Evolutionary conservation across 2,888 invertebrate species (phyloP), one percentile per base, ranked within the genome.

Genomic region (Epinotia demarniana): DNA sequence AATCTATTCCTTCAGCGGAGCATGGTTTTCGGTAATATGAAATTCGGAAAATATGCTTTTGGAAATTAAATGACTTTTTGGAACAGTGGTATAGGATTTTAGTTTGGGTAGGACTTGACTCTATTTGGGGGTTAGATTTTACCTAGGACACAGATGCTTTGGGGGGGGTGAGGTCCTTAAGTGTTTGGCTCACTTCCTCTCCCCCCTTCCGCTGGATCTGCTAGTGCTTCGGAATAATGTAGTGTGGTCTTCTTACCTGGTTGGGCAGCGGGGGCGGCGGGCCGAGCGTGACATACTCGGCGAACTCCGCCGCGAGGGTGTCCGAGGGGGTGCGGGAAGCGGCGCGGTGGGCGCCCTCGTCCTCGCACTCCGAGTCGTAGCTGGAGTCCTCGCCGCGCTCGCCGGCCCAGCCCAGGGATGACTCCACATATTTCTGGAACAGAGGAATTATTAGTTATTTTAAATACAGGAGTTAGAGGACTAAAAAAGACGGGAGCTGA

Each of bases 321-420:
- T 98, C 98, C 69, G 97, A 97, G 39, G 96, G 96, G 3, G 98
- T 98, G 78, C 98, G 95, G 60, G 97, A 97, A 43, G 98, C 97
- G 84, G 97, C 96, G 79, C 96, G 95, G 89, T 97, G 97, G 49
- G 94, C 89, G 63, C 93, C 88, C 87, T 96, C 95, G 43, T 95
- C 95, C 78, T 96, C 96, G 86, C 96, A 96, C 89, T 98, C 97
- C 23, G 97, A 97, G 92, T 98, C 98, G 91, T 98, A 98, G 86
- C 97, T 97, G 73, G 97, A 97, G 90, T 98, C 98, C 85, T 97
- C 97, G 60, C 92, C 94, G 70, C 91, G 91, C 82, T 92, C 95
- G 79, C 92, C 94, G 76, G 89, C 92, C 94, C 94, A 95, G 80
- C 94, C 95, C 91, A 94, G 94, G 90, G 94, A 95, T 90, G 96